Conservation (phyloP, 2,797 vertebrate genomes). For the Petrocephalus sullivani region DNA sequence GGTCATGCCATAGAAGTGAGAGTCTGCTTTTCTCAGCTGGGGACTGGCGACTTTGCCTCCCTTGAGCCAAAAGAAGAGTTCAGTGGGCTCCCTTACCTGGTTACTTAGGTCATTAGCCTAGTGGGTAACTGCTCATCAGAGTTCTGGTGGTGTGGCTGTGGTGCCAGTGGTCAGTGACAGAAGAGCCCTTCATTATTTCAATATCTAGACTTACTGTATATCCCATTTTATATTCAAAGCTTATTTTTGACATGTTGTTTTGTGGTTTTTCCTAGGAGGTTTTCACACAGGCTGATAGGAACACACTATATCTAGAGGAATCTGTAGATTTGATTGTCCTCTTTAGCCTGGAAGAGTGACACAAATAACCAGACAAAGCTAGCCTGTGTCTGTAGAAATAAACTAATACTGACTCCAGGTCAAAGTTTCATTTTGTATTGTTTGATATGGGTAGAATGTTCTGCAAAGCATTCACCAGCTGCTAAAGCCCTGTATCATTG, state of each 20-base stretch:
- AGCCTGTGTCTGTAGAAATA: not conserved
- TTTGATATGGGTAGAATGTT: not conserved
- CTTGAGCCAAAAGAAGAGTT: not conserved
- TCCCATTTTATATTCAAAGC: constrained; percentile 24
- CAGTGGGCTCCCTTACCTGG: not conserved
- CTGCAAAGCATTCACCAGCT: constrained; percentile 4
- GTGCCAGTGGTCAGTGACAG: not conserved
- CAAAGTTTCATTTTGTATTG: not conserved
- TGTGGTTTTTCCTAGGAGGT: constrained; percentile 34
- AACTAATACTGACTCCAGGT: not conserved
- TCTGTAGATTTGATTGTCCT: constrained; percentile 50
- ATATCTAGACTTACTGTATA: not conserved
- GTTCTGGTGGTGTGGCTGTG: not conserved
- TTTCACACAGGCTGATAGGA: constrained; percentile 41
- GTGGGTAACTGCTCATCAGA: not conserved
- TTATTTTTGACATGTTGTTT: constrained; percentile 28
- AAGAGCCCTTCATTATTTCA: not conserved
- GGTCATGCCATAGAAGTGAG: not conserved
- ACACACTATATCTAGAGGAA: constrained; percentile 15
- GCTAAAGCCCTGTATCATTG: not conserved
- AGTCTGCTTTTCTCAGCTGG: not conserved
- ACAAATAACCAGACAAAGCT: constrained; percentile 27
- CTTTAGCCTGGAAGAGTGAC: constrained; percentile 51
- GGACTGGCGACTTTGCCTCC: not conserved
- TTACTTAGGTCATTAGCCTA: not conserved